phyloP scores from a whole-genome alignment of 1,140 invertebrate genomes.

The Antheraea pernyi region DNA sequence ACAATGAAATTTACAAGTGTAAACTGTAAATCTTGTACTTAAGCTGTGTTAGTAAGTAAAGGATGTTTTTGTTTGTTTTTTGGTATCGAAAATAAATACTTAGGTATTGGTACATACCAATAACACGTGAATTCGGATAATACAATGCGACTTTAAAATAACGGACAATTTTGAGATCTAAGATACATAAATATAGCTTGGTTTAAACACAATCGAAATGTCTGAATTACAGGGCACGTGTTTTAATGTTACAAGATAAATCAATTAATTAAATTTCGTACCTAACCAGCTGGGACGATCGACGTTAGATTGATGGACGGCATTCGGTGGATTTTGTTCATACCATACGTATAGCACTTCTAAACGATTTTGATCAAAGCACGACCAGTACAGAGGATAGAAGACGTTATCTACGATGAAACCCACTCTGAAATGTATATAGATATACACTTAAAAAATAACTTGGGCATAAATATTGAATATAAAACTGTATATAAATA shows the following conservation, averaged over 20 bases:
- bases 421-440: slow-evolving; percentile 45
- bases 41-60: too few relatives aligned
- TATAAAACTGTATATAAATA: not conserved
- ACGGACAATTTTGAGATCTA: too few relatives aligned
- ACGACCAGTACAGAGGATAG: slow-evolving; percentile 58
- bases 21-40: too few relatives aligned
- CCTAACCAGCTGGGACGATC: slow-evolving; percentile 58
- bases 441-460: not conserved
- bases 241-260: not conserved
- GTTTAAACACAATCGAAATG: too few relatives aligned
- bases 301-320: slow-evolving; percentile 56
- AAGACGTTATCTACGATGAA: slow-evolving; percentile 54
- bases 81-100: too few relatives aligned
- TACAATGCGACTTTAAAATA: too few relatives aligned
- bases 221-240: too few relatives aligned
- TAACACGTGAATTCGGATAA: too few relatives aligned
- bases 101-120: too few relatives aligned
- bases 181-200: too few relatives aligned
- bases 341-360: slow-evolving; percentile 67
- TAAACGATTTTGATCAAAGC: slow-evolving; percentile 55
- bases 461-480: not conserved
- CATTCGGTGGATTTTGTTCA: slow-evolving; percentile 46
- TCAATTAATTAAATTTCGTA: slow-evolving; percentile 21
- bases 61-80: too few relatives aligned
- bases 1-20: too few relatives aligned